These are phyloP conservation scores for Craseonycteris thonglongyai DNA, from an alignment of 2,113 vertebrate species.

Conservation along the genomic window DNA sequence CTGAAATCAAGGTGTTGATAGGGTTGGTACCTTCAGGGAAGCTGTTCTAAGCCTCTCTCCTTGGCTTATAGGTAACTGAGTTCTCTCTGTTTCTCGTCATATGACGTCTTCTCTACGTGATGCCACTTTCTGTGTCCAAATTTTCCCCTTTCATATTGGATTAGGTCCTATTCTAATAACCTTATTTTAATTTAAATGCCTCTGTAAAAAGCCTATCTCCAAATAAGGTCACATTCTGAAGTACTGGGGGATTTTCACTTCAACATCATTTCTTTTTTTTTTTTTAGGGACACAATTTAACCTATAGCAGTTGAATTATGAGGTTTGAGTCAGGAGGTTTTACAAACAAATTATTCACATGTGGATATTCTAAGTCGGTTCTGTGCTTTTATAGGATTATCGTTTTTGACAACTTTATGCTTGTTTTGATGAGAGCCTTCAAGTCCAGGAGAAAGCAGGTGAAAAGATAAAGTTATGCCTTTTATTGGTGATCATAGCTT, in stretches of 20 bases:
- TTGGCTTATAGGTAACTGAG: not conserved
- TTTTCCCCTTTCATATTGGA: not conserved
- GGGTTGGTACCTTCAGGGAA: not conserved
- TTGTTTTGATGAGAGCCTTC: constrained; percentile 15
- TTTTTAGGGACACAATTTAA: not conserved
- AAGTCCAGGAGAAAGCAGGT: not conserved
- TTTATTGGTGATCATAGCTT: not conserved
- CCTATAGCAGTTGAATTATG: not conserved
- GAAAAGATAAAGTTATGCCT: not conserved
- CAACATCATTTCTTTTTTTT: not conserved
- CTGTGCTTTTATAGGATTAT: not conserved
- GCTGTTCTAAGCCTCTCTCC: not conserved
- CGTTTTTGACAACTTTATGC: not conserved
- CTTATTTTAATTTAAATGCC: not conserved
- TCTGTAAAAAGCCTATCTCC: not conserved
- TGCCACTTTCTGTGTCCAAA: not conserved
- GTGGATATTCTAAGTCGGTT: not conserved
- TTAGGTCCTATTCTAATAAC: not conserved
- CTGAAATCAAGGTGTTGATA: not conserved
- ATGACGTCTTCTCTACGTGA: not conserved
- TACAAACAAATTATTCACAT: not conserved
- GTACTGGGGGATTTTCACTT: not conserved
- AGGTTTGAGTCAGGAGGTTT: not conserved
- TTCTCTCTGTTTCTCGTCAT: not conserved
- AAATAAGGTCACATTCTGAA: not conserved